A percentile compares a stretch with the other conserved stretches of the same genome.
Evolutionary conservation across 2,888 invertebrate species (phyloP).

Genomic region (Cristatella mucedo): DNA sequence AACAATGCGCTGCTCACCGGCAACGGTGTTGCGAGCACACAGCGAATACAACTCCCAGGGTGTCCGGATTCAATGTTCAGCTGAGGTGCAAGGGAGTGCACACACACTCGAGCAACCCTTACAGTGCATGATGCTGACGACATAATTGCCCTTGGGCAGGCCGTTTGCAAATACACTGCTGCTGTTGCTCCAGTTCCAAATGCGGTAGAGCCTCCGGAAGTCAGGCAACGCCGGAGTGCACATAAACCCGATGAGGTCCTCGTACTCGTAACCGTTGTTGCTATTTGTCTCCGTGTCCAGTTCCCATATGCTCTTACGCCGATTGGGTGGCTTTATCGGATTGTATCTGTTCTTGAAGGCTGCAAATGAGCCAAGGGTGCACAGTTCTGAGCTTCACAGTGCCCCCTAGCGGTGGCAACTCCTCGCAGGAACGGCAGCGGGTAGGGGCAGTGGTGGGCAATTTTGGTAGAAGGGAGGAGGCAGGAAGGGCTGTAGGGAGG

Average conservation of each 20-base stretch:
- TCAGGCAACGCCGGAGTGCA: slow-evolving; percentile 89
- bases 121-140: slow-evolving; percentile 54
- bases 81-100: too few relatives aligned
- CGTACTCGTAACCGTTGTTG: slow-evolving; percentile 88
- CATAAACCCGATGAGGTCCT: slow-evolving; percentile 99
- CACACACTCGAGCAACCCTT: too few relatives aligned
- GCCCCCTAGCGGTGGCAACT: too few relatives aligned
- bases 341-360: slow-evolving; percentile 16
- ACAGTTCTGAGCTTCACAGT: too few relatives aligned
- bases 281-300: slow-evolving; percentile 49
- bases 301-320: slow-evolving; percentile 61
- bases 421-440: too few relatives aligned
- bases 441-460: too few relatives aligned
- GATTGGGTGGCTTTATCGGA: slow-evolving; percentile 62
- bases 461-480: too few relatives aligned
- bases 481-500: neutral
- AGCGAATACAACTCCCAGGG: too few relatives aligned
- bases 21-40: too few relatives aligned
- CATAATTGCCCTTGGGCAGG: slow-evolving; percentile 49
- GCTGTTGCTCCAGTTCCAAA: slow-evolving; percentile 15
- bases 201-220: slow-evolving; percentile 60
- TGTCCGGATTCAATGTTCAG: too few relatives aligned
- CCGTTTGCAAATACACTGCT: slow-evolving; percentile 43
- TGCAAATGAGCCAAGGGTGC: too few relatives aligned
- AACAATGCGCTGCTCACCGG: too few relatives aligned